These are phyloP conservation scores for Leuciscus waleckii DNA, from an alignment of 2,797 vertebrate species.

Conservation along the genomic window DNA sequence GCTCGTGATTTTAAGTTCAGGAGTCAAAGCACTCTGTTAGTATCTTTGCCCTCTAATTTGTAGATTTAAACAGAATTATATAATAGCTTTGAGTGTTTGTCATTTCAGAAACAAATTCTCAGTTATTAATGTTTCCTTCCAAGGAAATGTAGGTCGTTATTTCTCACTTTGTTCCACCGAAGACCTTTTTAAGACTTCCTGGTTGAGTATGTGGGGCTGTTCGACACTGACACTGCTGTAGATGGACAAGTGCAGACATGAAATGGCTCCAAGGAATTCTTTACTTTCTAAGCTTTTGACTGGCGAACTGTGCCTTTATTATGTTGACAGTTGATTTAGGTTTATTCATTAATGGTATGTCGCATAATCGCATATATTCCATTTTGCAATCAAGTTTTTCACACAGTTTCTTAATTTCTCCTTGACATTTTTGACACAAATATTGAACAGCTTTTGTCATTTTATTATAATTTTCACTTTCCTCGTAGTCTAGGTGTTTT, in stretches of 20 bases:
- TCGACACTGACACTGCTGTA: neutral
- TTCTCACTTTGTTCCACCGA: neutral
- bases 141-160: neutral
- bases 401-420: neutral
- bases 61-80: neutral
- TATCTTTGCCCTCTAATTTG: neutral
- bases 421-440: neutral
- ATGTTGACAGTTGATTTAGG: neutral
- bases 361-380: neutral
- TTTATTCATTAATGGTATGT: neutral
- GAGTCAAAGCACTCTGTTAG: neutral
- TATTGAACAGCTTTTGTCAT: neutral
- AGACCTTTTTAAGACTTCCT: conserved; percentile 21
- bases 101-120: conserved; percentile 13
- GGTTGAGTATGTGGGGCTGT: neutral
- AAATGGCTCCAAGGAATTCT: conserved; percentile 22
- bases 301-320: neutral
- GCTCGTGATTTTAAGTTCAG: conserved; percentile 28
- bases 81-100: conserved; percentile 3
- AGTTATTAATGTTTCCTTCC: conserved; percentile 8
- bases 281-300: neutral
- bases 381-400: neutral
- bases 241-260: conserved; percentile 39
- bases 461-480: neutral
- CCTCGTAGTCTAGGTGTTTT: neutral